Conservation (phyloP, 2,797 vertebrate species). For the Lepidocolaptes lacrymiger region DNA sequence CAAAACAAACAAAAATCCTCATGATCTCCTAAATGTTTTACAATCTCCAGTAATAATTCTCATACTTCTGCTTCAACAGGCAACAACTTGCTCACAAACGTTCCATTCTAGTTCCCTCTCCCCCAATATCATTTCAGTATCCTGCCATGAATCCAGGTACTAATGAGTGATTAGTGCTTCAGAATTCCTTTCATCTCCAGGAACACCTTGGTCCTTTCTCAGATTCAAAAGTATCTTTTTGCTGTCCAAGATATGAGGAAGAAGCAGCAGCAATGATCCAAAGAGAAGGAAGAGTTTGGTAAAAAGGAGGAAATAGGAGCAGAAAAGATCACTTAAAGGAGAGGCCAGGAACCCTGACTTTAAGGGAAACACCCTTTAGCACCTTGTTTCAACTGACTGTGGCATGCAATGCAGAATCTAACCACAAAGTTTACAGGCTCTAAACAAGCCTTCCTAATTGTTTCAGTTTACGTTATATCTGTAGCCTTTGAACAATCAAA, state of each 20-base stretch:
- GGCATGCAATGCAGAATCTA: background rate
- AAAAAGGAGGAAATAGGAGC: background rate
- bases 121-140: background rate
- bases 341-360: background rate
- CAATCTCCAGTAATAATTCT: background rate
- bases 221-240: background rate
- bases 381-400: background rate
- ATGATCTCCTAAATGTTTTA: background rate
- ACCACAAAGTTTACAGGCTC: background rate
- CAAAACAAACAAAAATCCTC: too few relatives aligned
- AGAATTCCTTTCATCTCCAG: background rate
- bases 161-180: background rate
- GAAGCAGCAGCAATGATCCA: constrained; percentile 24
- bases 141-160: background rate
- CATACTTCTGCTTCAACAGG: fast-evolving
- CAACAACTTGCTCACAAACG: background rate
- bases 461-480: background rate
- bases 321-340: background rate
- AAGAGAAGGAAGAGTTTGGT: background rate
- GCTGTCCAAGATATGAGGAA: constrained; percentile 18
- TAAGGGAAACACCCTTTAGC: background rate
- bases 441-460: background rate
- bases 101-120: background rate
- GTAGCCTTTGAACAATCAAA: background rate
- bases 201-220: background rate